Conservation (phyloP, 2,113 vertebrate species). For the Steatornis caripensis region DNA sequence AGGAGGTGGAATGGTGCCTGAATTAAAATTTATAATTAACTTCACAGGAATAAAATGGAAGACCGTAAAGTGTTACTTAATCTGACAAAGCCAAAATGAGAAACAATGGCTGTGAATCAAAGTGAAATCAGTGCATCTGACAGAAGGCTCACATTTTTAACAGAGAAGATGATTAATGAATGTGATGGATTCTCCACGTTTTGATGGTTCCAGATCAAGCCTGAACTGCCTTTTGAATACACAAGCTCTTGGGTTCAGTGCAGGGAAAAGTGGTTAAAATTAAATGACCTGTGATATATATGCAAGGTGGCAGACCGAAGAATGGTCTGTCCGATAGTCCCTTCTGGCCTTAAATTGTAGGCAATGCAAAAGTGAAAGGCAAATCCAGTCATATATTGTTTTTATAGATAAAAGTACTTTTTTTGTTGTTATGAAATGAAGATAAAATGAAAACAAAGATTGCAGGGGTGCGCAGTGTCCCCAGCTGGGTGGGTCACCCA, state of each 20-base stretch:
- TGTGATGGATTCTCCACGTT: constrained; percentile 6
- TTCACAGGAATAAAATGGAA: neutral
- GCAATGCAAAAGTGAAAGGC: neutral
- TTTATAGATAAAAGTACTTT: neutral
- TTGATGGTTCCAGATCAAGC: constrained; percentile 19
- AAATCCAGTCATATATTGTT: neutral
- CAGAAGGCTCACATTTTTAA: neutral
- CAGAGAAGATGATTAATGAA: neutral
- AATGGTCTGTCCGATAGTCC: neutral
- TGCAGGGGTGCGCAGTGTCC: neutral
- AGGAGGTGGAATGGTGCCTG: neutral
- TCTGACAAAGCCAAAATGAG: neutral
- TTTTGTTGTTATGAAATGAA: too few relatives aligned
- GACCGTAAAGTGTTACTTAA: neutral
- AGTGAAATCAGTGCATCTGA: neutral
- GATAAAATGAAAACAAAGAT: too few relatives aligned
- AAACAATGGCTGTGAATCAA: neutral
- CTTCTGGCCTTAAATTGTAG: neutral
- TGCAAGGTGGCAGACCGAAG: neutral
- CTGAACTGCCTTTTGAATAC: neutral
- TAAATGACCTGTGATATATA: neutral
- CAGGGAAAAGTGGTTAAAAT: neutral
- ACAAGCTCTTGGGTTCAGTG: neutral
- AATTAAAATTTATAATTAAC: neutral
- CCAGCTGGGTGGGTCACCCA: neutral